phyloP scores from a whole-genome alignment of 2,113 vertebrate species.

The Grallaria varia region DNA sequence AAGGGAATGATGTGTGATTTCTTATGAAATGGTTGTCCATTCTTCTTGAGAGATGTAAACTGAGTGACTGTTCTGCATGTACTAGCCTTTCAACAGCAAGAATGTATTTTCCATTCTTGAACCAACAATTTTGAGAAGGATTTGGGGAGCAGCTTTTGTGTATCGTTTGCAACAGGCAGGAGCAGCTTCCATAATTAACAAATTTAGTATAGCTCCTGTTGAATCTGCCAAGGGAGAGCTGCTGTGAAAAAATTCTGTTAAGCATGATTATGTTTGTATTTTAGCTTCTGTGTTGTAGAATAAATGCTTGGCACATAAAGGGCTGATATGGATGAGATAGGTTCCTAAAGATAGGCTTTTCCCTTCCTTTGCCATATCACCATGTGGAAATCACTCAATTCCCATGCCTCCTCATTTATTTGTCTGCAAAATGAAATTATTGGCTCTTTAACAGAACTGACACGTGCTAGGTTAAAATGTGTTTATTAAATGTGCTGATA shows the following conservation, averaged over 20 bases:
- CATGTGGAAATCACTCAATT: neutral
- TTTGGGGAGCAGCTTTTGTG: neutral
- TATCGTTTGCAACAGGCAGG: neutral
- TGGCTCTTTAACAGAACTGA: neutral
- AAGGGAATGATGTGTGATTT: neutral
- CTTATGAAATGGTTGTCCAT: neutral
- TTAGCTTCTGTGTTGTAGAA: neutral
- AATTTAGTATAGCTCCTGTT: neutral
- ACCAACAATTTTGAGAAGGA: neutral
- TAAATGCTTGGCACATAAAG: neutral
- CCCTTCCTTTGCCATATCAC: neutral
- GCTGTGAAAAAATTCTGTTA: neutral
- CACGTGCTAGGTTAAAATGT: neutral
- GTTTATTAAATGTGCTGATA: neutral
- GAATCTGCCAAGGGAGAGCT: neutral
- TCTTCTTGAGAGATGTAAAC: neutral
- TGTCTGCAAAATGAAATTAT: neutral
- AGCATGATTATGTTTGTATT: neutral
- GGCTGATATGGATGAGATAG: neutral
- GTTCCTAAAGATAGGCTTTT: neutral
- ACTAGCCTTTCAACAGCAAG: neutral
- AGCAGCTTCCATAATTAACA: neutral
- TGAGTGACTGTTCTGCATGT: neutral
- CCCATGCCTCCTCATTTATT: neutral
- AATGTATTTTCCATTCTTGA: neutral